Base-by-base conservation (phyloP, 2,888 invertebrate species). In the Drosophila dives region DNA sequence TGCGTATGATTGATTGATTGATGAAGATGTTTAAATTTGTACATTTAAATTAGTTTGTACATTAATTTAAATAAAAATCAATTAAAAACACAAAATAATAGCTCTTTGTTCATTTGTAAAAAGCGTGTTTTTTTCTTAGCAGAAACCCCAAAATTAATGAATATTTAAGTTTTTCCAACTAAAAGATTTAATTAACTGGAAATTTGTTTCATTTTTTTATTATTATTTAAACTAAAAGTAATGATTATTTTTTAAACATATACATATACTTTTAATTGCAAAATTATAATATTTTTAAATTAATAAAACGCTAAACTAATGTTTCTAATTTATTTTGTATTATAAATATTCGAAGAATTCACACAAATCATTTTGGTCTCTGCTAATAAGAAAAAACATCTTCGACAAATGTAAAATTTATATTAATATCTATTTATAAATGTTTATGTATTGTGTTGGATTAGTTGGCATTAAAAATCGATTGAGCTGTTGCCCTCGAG, bases 31-130 rank as follows among this genome's bases (percentile, higher is more conserved):
- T 90, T 86, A 82, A 86, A 90, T 82, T 86, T 87, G 89, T 90
- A 86, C 88, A 90, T 78, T 84, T 84, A 87, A 90, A 90, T 83
- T 91, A 92, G 90, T 90, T 86, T 92, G 91, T 92, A 91, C 84
- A 91, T 86, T 91, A 83, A 92, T 88, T 79, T 86, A 82, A 87
- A 90, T 86, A 91, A 89, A 85, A 88, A 82, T 81, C 89, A 90
- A 88, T 90, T 90, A 79, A 87, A 83, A 83, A 76, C 68, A 80
- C 73, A 79, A 75, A 56, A 61, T 38, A 61, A 53, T 64, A n/a
- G 23, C n/a, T 17, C n/a, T 29, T 33, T 51, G 33, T 53, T 45
- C 40, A 75, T 48, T 17, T 45, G 34, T 29, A 17, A 26, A 59
- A 51, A 66, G 49, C 42, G 66, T 67, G 79, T 79, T 61, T 55